These are phyloP conservation scores for Euura lappo DNA, from an alignment of 1,140 invertebrate species.

Conservation along the genomic window DNA sequence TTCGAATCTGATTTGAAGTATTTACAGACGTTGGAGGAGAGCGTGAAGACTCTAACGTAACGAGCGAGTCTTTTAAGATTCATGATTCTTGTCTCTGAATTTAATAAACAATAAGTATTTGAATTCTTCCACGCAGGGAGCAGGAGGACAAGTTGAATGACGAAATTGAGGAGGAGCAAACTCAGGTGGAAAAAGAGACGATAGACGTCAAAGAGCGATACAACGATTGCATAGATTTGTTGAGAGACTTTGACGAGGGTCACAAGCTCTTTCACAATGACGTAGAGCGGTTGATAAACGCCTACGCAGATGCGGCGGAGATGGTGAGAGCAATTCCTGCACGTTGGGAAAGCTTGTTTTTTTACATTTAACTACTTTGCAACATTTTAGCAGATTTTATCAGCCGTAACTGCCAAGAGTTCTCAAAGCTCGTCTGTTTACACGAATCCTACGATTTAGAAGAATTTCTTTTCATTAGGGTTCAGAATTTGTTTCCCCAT, in stretches of 20 bases:
- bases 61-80: neutral
- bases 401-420: no score
- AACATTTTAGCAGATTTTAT: slow-evolving; percentile 4
- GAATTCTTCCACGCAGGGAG: slow-evolving; percentile 37
- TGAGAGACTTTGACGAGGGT: slow-evolving; percentile 41
- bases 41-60: slow-evolving; percentile 47
- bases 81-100: slow-evolving; percentile 11
- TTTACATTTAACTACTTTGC: slow-evolving; percentile 18
- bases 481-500: slow-evolving; percentile 2
- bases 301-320: slow-evolving; percentile 43
- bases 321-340: slow-evolving; percentile 48
- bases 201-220: slow-evolving; percentile 42
- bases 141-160: slow-evolving; percentile 43
- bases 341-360: slow-evolving; percentile 19
- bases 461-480: neutral
- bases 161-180: slow-evolving; percentile 44
- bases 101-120: neutral
- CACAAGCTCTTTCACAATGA: slow-evolving; percentile 41
- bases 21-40: slow-evolving; percentile 39
- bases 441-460: no score
- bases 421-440: no score
- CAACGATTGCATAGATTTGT: slow-evolving; percentile 35
- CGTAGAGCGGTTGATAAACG: slow-evolving; percentile 38
- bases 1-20: slow-evolving; percentile 45
- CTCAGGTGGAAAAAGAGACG: slow-evolving; percentile 36